These are phyloP conservation scores for Rambutsinella grinnellia DNA, from an alignment of 2,888 invertebrate species.

Conservation along the genomic window DNA sequence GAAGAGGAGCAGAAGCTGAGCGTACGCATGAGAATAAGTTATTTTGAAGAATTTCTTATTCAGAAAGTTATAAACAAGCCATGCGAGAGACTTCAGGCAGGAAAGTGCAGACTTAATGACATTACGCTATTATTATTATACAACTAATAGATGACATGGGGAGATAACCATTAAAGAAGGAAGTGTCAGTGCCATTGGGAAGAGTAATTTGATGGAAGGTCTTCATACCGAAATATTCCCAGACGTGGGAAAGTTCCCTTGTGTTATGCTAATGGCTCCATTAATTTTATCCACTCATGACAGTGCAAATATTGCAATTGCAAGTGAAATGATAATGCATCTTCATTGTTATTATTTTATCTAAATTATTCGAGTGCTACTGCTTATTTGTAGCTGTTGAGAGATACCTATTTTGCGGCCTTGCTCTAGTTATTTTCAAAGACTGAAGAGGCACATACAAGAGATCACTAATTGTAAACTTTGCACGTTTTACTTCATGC, in stretches of 20 bases:
- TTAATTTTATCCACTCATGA: too few species aligned
- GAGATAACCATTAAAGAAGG: constrained; percentile 25
- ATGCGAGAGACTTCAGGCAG: not conserved
- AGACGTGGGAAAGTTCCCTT: constrained; percentile 37
- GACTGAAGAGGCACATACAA: constrained; percentile 5
- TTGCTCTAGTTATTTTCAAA: constrained; percentile 44
- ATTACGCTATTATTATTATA: too few species aligned
- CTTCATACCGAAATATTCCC: constrained; percentile 48
- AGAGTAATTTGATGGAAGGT: constrained; percentile 39
- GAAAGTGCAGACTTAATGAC: not conserved
- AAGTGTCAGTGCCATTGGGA: constrained; percentile 47
- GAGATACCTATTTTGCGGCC: constrained; percentile 1
- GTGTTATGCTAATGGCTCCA: not conserved
- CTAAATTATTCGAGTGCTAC: not conserved
- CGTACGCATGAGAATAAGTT: not conserved
- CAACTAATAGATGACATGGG: not conserved
- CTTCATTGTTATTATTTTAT: not conserved
- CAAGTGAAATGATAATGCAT: not conserved
- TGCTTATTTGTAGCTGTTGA: not conserved
- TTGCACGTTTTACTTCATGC: not conserved
- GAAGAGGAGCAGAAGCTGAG: not conserved
- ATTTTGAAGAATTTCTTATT: not conserved
- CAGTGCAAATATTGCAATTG: not conserved
- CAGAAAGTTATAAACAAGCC: not conserved
- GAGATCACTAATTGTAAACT: too few species aligned